phyloP scores from a whole-genome alignment of 2,888 invertebrate genomes.

The Lasioglossum villosulum region DNA sequence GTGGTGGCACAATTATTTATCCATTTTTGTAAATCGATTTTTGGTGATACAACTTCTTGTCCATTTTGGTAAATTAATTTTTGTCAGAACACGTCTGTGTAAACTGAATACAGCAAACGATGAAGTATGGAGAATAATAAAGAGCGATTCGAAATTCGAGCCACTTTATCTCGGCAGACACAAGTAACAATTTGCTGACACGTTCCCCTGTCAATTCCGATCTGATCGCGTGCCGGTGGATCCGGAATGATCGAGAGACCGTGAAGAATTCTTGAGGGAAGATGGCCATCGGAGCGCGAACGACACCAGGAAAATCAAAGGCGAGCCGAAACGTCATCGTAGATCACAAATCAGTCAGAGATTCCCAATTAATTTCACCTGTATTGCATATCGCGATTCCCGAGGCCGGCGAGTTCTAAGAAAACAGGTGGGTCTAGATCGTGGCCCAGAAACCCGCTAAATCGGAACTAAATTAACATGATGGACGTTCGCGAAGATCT shows the following conservation, averaged over 20 bases:
- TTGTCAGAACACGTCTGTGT: background rate
- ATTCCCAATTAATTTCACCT: constrained; percentile 65
- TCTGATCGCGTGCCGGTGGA: background rate
- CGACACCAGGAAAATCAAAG: constrained; percentile 3
- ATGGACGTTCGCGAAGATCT: background rate
- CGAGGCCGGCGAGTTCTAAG: constrained; percentile 60
- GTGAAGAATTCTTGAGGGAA: background rate
- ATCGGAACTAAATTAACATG: background rate
- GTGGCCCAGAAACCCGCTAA: background rate
- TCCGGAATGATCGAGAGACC: background rate
- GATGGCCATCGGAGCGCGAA: background rate
- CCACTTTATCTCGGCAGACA: constrained; percentile 3
- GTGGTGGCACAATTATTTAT: too few species aligned
- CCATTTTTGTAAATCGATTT: too few species aligned
- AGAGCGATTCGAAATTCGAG: background rate
- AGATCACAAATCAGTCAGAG: constrained; percentile 22
- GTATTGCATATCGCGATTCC: constrained; percentile 58
- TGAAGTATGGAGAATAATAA: background rate
- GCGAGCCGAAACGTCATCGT: constrained; percentile 41
- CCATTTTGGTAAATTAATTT: background rate
- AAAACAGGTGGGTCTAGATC: constrained; percentile 46
- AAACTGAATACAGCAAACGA: background rate
- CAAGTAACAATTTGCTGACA: constrained; percentile 25
- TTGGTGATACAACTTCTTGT: too few species aligned
- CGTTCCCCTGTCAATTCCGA: constrained; percentile 2